Evolutionary conservation across 2,113 vertebrate genomes (phyloP).

Genomic region (Neolamprologus tretocephalus): DNA sequence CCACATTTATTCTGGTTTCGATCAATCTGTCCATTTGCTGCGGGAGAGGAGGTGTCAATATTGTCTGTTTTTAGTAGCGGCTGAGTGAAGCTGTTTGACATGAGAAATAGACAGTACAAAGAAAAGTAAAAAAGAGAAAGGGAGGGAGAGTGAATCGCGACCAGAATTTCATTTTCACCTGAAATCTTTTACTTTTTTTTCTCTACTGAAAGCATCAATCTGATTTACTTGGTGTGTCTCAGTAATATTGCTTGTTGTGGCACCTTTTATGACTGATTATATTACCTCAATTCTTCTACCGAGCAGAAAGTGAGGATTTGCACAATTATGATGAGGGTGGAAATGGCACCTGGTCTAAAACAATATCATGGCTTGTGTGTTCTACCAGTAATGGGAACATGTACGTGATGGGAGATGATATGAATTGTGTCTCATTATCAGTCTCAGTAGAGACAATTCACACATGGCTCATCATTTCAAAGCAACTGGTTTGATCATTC

Average conservation of each 20-base stretch:
- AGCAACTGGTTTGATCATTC: background rate
- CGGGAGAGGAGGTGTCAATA: background rate
- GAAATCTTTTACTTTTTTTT: background rate
- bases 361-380: background rate
- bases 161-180: background rate
- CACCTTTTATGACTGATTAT: background rate
- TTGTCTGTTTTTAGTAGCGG: background rate
- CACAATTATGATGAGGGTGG: background rate
- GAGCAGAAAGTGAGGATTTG: background rate
- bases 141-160: background rate
- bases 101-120: background rate
- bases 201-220: background rate
- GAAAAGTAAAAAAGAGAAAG: background rate
- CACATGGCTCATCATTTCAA: background rate
- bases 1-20: slow-evolving; percentile 22
- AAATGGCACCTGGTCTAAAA: background rate
- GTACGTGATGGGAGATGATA: background rate
- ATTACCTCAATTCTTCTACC: background rate
- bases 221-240: background rate
- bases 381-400: background rate
- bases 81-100: background rate
- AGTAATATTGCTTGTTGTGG: background rate
- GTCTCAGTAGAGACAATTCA: background rate
- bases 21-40: slow-evolving; percentile 11
- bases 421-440: background rate